Base-by-base conservation (phyloP, 2,888 invertebrate genomes). In the Dryomyza anilis region DNA sequence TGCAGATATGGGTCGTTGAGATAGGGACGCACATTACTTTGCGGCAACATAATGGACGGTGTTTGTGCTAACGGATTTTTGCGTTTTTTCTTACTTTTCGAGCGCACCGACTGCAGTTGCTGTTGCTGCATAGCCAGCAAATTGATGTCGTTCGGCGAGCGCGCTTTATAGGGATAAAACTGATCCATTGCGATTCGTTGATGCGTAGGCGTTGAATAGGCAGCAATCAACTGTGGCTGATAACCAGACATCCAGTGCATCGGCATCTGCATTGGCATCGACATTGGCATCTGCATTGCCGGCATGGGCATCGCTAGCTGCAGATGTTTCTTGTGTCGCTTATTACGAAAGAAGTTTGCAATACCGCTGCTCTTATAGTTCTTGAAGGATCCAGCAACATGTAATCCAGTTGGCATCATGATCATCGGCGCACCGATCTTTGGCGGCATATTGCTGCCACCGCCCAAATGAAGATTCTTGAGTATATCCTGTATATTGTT, bases 111-210 rank as follows among this genome's bases (percentile, higher is more conserved):
- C n/a, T 68, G 63, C 46, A 70, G 66, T 16, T 70, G 36, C 66
- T 73, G 69, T 65, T 82, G 84, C 43, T 81, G 84, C 45, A 89
- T 87, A 3, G 91, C 91, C 70, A 92, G 75, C 45, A 91, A 82
- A 81, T 92, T 92, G 0, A 92, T 87, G 63, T 92, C 92, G 36
- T 90, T 87, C 0, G 91, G 91, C 69, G 87, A 89, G 65, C 88
- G 87, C 0, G 92, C 92, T 76, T 91, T 92, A 73, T 86, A 92
- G 2, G 85, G 86, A 75, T 87, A 88, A 69, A 92, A 86, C 19
- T 91, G 91, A 77, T 92, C 91, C 62, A 81, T 74, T 30, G 79
- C 76, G 21, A 81, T 74, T 10, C 80, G 80, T 45, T 72, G 71
- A 55, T 70, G 68, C n/a, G 70, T 57, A 2, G 67, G 67, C n/a